Conservation (phyloP, 2,888 invertebrate genomes). For the Shargacucullia verbasci region DNA sequence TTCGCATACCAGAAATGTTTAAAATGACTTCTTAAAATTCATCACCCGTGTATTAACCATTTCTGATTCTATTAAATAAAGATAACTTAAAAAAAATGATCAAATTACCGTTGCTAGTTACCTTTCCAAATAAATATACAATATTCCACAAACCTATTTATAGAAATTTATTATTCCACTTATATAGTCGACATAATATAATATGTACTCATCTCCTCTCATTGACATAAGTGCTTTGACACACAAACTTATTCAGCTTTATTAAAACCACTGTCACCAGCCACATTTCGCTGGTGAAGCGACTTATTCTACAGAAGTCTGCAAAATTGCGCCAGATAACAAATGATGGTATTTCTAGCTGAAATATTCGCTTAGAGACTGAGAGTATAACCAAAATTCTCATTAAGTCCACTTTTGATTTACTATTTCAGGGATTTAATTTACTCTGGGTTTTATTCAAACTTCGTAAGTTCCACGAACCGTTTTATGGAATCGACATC, state of each 20-base stretch:
- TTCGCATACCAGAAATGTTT: no score
- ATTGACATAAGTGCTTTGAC: background rate
- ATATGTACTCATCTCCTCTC: background rate
- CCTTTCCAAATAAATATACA: no score
- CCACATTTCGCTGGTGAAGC: slow-evolving; percentile 13
- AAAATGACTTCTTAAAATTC: no score
- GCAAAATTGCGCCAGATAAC: slow-evolving; percentile 23
- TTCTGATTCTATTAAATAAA: no score
- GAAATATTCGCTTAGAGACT: slow-evolving; percentile 9
- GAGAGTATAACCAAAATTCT: slow-evolving; percentile 1
- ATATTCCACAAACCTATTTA: no score
- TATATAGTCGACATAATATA: no score
- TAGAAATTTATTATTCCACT: no score
- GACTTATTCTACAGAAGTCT: slow-evolving; percentile 12
- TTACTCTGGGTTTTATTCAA: background rate
- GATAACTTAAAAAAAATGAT: no score
- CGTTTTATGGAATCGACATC: no score
- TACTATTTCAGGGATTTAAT: background rate
- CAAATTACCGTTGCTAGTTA: no score
- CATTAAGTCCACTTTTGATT: slow-evolving; percentile 3
- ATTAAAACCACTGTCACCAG: slow-evolving; percentile 18
- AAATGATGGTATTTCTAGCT: slow-evolving; percentile 19
- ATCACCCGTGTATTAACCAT: no score
- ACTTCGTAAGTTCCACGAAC: background rate
- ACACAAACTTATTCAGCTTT: slow-evolving; percentile 7